Conservation (phyloP, 1,140 invertebrate genomes). For the Drosophila melanogaster region Release_6_plus_ISO1_MT NT_037436.4:20816001-20816500, state of each 20-base stretch:
- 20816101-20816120: constrained; percentile 50
- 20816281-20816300: constrained; percentile 15
- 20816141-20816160: constrained; percentile 35
- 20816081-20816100: constrained; percentile 21
- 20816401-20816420: constrained; percentile 1
- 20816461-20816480: constrained; percentile 26
- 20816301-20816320: constrained; percentile 36
- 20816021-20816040: constrained; percentile 21
- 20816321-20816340: constrained; percentile 63
- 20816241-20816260: constrained; percentile 56
- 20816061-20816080: constrained; percentile 3
- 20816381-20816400: constrained; percentile 32
- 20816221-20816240: constrained; percentile 11
- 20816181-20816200: constrained; percentile 76
- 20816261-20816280: constrained; percentile 18
- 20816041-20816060: neutral
- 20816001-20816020: constrained; percentile 41
- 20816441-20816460: constrained; percentile 15
- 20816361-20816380: constrained; percentile 49
- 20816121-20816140: constrained; percentile 45
- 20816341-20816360: constrained; percentile 37
- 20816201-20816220: constrained; percentile 48
- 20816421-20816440: constrained; percentile 22
- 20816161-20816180: constrained; percentile 75
- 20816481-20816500: neutral